phyloP scores from a whole-genome alignment of 2,113 vertebrate genomes.

The Centropus bengalensis region DNA sequence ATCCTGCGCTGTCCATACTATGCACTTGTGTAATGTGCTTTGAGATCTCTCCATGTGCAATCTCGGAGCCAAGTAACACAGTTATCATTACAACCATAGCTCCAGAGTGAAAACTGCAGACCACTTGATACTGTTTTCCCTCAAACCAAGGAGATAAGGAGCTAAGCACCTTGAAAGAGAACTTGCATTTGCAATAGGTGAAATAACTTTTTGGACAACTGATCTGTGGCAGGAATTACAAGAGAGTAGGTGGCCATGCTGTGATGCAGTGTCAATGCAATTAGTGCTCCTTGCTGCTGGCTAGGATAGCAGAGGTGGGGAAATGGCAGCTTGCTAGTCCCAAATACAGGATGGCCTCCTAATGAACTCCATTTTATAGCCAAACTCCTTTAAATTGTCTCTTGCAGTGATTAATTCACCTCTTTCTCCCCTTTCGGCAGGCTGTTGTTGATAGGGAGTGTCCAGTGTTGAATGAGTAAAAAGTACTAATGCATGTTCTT shows the following conservation, averaged over 20 bases:
- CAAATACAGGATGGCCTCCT: constrained; percentile 82
- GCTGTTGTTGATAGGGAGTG: constrained; percentile 90
- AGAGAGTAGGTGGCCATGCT: neutral
- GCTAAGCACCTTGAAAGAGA: neutral
- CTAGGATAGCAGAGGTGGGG: constrained; percentile 35
- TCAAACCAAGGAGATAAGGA: neutral
- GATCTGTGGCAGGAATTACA: neutral
- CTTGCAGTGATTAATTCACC: constrained; percentile 83
- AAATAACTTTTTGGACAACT: neutral
- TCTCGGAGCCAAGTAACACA: neutral
- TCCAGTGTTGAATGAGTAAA: constrained; percentile 88
- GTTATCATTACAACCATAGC: constrained; percentile 3
- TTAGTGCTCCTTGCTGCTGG: constrained; percentile 28
- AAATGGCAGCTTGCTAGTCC: constrained; percentile 70
- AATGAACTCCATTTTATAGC: constrained; percentile 84
- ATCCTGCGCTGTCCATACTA: neutral
- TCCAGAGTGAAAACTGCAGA: neutral
- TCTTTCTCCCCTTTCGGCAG: constrained; percentile 76
- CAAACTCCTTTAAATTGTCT: constrained; percentile 82
- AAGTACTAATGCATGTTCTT: constrained; percentile 87
- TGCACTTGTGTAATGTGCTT: neutral
- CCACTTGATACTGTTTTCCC: neutral
- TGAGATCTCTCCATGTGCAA: neutral
- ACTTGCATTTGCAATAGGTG: neutral
- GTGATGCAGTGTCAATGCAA: neutral